Evolutionary conservation across 2,888 invertebrate genomes (phyloP).

Genomic region (Cybosia mesomella): DNA sequence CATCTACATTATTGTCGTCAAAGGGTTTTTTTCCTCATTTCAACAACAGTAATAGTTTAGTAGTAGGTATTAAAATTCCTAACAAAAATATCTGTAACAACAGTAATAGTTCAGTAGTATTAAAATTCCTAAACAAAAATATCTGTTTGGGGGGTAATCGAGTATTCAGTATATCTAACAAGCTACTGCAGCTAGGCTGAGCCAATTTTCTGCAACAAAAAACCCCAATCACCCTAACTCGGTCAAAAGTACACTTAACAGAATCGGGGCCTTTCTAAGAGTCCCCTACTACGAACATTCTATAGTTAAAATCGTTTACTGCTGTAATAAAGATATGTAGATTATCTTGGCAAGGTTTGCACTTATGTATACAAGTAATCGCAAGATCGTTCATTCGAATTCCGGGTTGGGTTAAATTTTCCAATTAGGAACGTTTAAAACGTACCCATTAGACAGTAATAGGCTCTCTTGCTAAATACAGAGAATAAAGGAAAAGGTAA

Average conservation of each 20-base stretch:
- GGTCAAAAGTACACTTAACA: constrained; percentile 17
- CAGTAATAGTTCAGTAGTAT: background rate
- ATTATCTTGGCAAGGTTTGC: background rate
- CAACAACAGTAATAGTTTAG: no score
- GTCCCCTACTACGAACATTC: background rate
- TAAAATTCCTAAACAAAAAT: background rate
- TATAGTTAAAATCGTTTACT: background rate
- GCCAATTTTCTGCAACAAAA: constrained; percentile 3
- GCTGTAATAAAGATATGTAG: background rate
- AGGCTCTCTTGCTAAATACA: no score
- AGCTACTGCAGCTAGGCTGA: background rate
- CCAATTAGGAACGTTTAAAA: no score
- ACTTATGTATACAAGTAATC: no score
- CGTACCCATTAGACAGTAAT: no score
- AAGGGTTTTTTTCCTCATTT: no score
- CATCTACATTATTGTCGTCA: no score
- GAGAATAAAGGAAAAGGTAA: no score
- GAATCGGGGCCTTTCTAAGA: background rate
- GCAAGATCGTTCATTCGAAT: background rate
- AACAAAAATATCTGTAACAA: no score
- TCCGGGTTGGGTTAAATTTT: background rate
- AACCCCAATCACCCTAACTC: constrained; percentile 11
- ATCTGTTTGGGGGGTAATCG: background rate
- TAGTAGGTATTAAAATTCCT: no score
- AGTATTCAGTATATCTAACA: background rate